A percentile compares a stretch with the other conserved stretches of the same genome.
These are phyloP conservation scores for Lichenostomus cassidix DNA, from an alignment of 2,113 vertebrate species.

Conservation along the genomic window DNA sequence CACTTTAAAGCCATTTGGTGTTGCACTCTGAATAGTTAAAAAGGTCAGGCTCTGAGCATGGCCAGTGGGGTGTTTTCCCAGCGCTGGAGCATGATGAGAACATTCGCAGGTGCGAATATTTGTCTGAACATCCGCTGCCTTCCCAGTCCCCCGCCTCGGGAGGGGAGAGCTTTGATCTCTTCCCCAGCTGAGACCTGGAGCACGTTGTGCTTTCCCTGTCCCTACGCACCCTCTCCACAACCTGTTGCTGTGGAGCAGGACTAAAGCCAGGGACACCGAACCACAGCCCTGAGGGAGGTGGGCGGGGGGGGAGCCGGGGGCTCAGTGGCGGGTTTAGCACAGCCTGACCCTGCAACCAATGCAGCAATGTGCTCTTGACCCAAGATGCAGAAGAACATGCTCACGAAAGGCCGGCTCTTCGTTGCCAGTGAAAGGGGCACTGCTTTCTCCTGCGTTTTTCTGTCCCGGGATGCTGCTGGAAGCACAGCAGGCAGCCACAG, in stretches of 20 bases:
- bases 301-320: too few species aligned
- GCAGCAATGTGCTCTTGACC: not conserved
- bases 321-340: not conserved
- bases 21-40: constrained; percentile 45
- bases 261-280: not conserved
- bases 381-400: not conserved
- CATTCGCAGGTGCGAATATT: constrained; percentile 45
- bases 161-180: not conserved
- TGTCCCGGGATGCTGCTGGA: not conserved
- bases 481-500: not conserved
- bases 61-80: constrained; percentile 28
- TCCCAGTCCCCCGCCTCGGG: not conserved
- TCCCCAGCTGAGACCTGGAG: not conserved
- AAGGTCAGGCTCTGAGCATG: constrained; percentile 46
- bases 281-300: not conserved
- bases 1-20: constrained; percentile 57
- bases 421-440: not conserved
- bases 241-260: not conserved
- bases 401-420: accelerated
- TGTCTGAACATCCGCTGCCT: constrained; percentile 10
- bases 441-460: not conserved
- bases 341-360: not conserved
- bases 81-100: constrained; percentile 10
- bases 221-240: not conserved
- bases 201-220: not conserved